phyloP scores from a whole-genome alignment of 2,888 invertebrate genomes.

The Platycheirus rosarum region DNA sequence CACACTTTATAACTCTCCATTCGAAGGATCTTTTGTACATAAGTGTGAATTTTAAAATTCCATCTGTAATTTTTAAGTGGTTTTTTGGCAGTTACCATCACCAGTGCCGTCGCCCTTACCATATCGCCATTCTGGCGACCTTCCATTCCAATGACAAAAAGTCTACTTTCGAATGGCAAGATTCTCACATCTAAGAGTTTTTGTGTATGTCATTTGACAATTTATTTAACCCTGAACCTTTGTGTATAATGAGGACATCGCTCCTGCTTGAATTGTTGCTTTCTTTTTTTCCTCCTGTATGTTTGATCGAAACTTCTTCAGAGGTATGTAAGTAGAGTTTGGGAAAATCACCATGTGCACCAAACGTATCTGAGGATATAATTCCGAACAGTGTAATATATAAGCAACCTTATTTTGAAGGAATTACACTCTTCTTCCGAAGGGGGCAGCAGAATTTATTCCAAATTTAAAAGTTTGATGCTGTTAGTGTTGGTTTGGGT shows the following conservation, averaged over 20 bases:
- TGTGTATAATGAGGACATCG: conserved; percentile 66
- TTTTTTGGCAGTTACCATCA: conserved; percentile 61
- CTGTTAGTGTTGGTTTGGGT: neutral
- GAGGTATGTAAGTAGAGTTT: conserved; percentile 81
- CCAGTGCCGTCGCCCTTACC: conserved; percentile 8
- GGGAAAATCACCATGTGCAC: conserved; percentile 82
- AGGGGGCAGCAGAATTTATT: conserved; percentile 9
- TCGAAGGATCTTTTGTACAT: conserved; percentile 16
- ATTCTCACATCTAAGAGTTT: conserved; percentile 58
- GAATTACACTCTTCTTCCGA: conserved; percentile 55
- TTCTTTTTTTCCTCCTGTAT: conserved; percentile 35
- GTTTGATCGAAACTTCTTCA: conserved; percentile 52
- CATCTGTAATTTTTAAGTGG: conserved; percentile 73
- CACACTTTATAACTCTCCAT: neutral
- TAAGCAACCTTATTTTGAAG: conserved; percentile 47
- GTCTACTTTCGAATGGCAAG: conserved; percentile 66
- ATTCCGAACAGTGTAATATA: conserved; percentile 32
- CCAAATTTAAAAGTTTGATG: conserved; percentile 25
- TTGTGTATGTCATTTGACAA: conserved; percentile 67
- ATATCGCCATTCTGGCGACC: conserved; percentile 10
- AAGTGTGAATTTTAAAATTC: conserved; percentile 74
- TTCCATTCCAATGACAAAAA: conserved; percentile 56
- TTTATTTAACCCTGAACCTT: conserved; percentile 72
- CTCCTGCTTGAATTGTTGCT: conserved; percentile 40
- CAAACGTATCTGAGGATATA: conserved; percentile 37